These are phyloP conservation scores for Hoplostethus atlanticus DNA, from an alignment of 2,797 vertebrate species.

Conservation along the genomic window DNA sequence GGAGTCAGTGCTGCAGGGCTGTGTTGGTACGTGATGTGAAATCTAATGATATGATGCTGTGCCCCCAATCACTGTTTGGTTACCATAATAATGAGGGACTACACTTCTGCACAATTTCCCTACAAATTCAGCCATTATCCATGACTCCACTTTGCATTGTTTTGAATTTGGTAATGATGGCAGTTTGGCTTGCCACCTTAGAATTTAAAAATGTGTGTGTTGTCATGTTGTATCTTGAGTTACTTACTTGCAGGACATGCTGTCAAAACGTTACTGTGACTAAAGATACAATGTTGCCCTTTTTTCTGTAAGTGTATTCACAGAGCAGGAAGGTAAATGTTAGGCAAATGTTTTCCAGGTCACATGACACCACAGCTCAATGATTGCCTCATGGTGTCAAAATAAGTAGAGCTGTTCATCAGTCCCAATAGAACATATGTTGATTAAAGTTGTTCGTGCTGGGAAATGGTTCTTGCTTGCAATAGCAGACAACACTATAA, in stretches of 20 bases:
- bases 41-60: conserved; percentile 58
- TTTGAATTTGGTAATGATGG: neutral
- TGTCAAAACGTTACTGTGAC: neutral
- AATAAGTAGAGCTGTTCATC: conserved; percentile 32
- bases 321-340: conserved; percentile 21
- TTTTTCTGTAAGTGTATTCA: neutral
- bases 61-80: conserved; percentile 34
- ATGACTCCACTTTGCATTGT: conserved; percentile 36
- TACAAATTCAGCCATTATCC: conserved; percentile 6
- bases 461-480: neutral
- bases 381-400: conserved; percentile 30
- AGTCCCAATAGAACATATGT: neutral
- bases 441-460: neutral
- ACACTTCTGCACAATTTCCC: conserved; percentile 29
- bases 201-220: conserved; percentile 2
- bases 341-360: conserved; percentile 59
- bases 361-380: conserved; percentile 46
- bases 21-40: conserved; percentile 61
- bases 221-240: neutral
- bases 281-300: neutral
- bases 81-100: conserved; percentile 31
- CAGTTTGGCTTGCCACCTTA: neutral
- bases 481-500: neutral
- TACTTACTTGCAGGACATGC: neutral
- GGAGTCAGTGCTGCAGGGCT: conserved; percentile 56